A percentile compares a stretch with the other conserved stretches of the same genome.
Conservation (phyloP, 1,140 invertebrate species). For the Cheumatopsyche charites region DNA sequence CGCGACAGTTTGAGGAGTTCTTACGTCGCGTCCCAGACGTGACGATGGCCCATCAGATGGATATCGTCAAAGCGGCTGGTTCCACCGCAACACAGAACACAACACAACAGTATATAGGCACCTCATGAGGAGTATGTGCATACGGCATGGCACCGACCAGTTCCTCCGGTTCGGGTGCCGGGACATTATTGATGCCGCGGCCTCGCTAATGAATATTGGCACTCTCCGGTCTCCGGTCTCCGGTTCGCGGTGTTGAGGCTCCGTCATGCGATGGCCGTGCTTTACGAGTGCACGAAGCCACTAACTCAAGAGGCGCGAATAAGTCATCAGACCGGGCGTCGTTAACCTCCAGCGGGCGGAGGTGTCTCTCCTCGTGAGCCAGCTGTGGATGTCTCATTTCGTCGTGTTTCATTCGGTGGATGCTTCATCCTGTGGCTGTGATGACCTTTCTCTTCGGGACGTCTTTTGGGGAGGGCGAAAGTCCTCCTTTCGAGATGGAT, state of each 20-base stretch:
- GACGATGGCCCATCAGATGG: background rate
- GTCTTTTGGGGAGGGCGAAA: no score
- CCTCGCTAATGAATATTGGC: slow-evolving; percentile 47
- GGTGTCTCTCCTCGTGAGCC: no score
- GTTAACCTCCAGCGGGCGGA: no score
- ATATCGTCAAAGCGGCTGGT: slow-evolving; percentile 7
- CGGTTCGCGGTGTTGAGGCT: background rate
- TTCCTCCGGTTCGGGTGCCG: slow-evolving; percentile 19
- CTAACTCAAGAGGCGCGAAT: slow-evolving; percentile 16
- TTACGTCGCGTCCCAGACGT: background rate
- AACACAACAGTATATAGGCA: no score
- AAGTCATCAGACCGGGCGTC: slow-evolving; percentile 18
- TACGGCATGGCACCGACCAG: slow-evolving; percentile 42
- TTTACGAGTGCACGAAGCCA: background rate
- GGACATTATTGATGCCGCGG: slow-evolving; percentile 40
- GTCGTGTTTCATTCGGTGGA: background rate
- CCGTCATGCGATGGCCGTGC: no score
- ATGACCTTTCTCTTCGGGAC: no score
- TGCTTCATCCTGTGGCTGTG: no score
- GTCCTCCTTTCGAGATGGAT: no score
- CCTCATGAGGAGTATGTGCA: no score
- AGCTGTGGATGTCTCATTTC: no score
- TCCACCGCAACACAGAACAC: slow-evolving; percentile 29
- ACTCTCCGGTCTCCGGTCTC: slow-evolving; percentile 24
- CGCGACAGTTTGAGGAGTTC: background rate